Base-by-base conservation (phyloP, 2,888 invertebrate genomes). In the Sarcophaga carnaria region DNA sequence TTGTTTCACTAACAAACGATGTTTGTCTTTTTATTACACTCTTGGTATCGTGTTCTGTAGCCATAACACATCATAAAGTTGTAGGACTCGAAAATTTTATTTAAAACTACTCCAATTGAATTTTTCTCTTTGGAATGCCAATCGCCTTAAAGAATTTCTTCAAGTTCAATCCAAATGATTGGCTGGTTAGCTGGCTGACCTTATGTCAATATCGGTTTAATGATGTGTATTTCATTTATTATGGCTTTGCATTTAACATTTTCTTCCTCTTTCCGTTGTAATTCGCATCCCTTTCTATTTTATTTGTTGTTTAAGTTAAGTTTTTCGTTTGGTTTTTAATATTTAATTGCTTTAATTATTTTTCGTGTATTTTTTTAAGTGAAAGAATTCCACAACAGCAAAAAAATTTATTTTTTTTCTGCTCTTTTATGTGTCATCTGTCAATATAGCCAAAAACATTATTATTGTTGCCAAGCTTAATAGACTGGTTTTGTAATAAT, bases 341-440 rank as follows among this genome's bases (percentile, higher is more conserved):
- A 22, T 66, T 64, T 47, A 6, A 66, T 66, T 45, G 45, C 22
- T 71, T 70, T 49, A 27, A 45, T n/a, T 17, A 17, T 45, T 79
- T n/a, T 27, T 10, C 14, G 12, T 20, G 59, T 54, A 12, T 72
- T 81, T 63, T 74, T 69, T 80, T 37, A 11, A 69, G 37, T 12
- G 22, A 72, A 77, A 78, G 66, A 81, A 83, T 79, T 87, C 87
- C 87, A 87, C 87, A 87, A 79, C 83, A 79, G 83, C 83, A 87
- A 83, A 86, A 86, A 79, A 63, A 59, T 66, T 22, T 27, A 4
- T 37, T 74, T 80, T 78, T 63, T 22, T 66, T 37, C 37, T 37
- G 37, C 37, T 71, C 25, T 45, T 14, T 22, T 63, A 45, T 54
- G 72, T 80, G 75, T 76, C 83, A 87, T 62, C 45, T 87, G 87